Conservation (phyloP, 1,140 invertebrate genomes). For the Thaumatotibia leucotreta region DNA sequence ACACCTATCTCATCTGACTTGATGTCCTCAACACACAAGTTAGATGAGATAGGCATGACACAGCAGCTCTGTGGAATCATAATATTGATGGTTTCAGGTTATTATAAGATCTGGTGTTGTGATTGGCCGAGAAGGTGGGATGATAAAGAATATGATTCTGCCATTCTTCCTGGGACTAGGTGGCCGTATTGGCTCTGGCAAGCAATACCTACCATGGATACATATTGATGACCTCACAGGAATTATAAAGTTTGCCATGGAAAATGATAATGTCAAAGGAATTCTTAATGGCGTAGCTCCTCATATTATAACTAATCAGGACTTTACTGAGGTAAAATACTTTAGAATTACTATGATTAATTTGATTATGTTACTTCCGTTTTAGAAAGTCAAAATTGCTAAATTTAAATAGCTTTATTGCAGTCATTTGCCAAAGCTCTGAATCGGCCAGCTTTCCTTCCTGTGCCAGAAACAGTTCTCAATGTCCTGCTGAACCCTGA, state of each 20-base stretch:
- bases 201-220: conserved; percentile 97
- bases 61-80: too few species aligned
- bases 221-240: conserved; percentile 90
- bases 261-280: conserved; percentile 83
- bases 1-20: too few species aligned
- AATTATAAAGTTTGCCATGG: conserved; percentile 85
- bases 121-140: conserved; percentile 90
- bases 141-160: conserved; percentile 89
- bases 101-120: conserved; percentile 89
- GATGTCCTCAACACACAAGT: too few species aligned
- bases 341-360: background rate
- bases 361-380: background rate
- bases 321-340: conserved; percentile 85
- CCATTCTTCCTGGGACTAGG: conserved; percentile 92
- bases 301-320: conserved; percentile 86
- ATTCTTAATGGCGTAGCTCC: conserved; percentile 94
- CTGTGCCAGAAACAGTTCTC: conserved; percentile 85
- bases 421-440: conserved; percentile 87
- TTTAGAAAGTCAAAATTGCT: too few species aligned
- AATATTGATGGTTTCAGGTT: conserved; percentile 71
- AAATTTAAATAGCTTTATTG: conserved; percentile 34
- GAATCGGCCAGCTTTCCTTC: conserved; percentile 86
- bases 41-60: too few species aligned
- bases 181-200: conserved; percentile 88
- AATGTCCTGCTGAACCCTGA: conserved; percentile 87